A percentile compares a stretch with the other conserved stretches of the same genome.
Conservation (phyloP, 1,140 invertebrate genomes). For the Drosophila elegans region DNA sequence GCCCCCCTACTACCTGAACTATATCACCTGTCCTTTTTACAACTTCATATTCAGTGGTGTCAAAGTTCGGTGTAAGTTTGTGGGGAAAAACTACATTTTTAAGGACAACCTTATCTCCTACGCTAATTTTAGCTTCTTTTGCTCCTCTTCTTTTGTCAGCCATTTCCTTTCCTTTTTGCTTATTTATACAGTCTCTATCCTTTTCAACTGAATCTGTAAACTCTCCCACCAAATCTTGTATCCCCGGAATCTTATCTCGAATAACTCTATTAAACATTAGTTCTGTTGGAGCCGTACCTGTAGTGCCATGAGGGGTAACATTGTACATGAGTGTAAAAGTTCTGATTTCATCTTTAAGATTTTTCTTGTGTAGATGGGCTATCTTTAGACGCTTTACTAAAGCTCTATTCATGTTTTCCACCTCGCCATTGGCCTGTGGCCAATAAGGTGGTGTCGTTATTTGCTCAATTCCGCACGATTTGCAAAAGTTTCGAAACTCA, state of each 20-base stretch:
- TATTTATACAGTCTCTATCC: no score
- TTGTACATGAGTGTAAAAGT: conserved; percentile 30
- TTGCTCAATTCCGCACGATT: background rate
- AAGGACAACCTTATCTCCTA: background rate
- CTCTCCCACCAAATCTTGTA: background rate
- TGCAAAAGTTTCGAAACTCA: background rate
- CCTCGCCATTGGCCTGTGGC: conserved; percentile 1
- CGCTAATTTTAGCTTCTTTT: background rate
- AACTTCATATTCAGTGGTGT: background rate
- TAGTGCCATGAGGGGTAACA: conserved; percentile 52
- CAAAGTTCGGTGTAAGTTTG: no score
- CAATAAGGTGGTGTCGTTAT: background rate
- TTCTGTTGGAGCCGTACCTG: conserved; percentile 42
- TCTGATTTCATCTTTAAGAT: background rate
- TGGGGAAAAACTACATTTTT: no score
- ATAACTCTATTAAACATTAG: conserved; percentile 40
- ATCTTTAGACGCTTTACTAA: background rate
- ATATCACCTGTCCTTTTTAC: background rate
- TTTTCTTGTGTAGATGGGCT: background rate
- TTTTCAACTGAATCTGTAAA: conserved; percentile 24
- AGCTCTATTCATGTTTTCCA: background rate
- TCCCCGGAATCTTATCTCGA: conserved; percentile 32
- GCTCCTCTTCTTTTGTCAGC: conserved; percentile 1
- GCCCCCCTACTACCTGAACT: background rate
- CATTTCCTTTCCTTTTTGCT: conserved; percentile 37